Evolutionary conservation across 2,113 vertebrate genomes (phyloP).

Genomic region (Atlantisia rogersi): DNA sequence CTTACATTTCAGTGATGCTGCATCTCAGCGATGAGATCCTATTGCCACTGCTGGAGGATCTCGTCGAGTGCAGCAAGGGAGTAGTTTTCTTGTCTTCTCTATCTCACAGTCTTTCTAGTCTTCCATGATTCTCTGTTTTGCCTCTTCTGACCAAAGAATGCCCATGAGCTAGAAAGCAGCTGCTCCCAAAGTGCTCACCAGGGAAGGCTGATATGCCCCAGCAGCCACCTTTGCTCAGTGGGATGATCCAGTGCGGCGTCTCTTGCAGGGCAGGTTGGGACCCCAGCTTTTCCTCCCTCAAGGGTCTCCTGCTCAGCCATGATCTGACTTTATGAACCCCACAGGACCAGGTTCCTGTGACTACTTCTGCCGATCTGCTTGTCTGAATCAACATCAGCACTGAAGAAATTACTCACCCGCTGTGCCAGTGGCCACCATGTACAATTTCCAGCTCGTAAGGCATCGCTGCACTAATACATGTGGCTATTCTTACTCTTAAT

Average conservation of each 20-base stretch:
- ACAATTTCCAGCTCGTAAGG: constrained; percentile 7
- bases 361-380: neutral
- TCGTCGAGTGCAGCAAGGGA: neutral
- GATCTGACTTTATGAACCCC: neutral
- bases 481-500: neutral
- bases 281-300: neutral
- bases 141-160: neutral
- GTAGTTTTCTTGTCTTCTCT: neutral
- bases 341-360: neutral
- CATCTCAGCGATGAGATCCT: neutral
- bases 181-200: neutral
- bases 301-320: neutral
- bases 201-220: neutral
- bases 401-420: neutral
- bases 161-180: neutral
- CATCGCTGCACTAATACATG: neutral
- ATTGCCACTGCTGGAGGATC: fast-evolving
- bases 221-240: neutral
- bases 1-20: neutral
- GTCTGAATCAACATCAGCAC: neutral
- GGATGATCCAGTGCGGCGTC: neutral
- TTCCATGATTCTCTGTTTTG: neutral
- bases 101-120: neutral
- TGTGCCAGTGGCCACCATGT: neutral
- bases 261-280: neutral